phyloP scores from a whole-genome alignment of 2,888 invertebrate species.

The Odontocolon sp. region DNA sequence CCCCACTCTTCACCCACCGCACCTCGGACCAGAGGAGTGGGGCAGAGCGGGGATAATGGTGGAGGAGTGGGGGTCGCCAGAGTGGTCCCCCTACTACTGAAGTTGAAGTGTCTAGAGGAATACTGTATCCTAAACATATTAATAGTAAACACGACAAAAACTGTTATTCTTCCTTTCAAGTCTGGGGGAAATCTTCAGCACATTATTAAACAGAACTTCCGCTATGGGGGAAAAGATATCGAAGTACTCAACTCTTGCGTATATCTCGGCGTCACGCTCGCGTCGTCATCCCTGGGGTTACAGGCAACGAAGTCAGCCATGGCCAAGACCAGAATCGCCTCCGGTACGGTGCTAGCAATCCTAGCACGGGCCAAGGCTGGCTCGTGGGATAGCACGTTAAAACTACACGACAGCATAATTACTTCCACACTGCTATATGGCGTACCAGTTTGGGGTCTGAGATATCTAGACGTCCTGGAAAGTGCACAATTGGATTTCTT shows the following conservation, averaged over 20 bases:
- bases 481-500: slow-evolving; percentile 8
- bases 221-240: neutral
- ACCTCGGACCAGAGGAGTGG: no score
- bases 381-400: neutral
- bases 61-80: no score
- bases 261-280: slow-evolving; percentile 14
- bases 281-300: neutral
- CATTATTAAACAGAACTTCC: neutral
- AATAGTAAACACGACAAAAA: slow-evolving; percentile 8
- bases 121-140: neutral
- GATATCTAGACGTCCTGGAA: neutral
- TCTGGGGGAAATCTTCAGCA: neutral
- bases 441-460: neutral
- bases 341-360: neutral
- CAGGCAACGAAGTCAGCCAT: neutral
- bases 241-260: neutral
- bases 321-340: slow-evolving; percentile 3
- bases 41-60: no score
- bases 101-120: neutral
- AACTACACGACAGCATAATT: neutral
- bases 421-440: neutral
- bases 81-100: no score
- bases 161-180: neutral
- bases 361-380: neutral
- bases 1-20: no score